phyloP scores from a whole-genome alignment of 64 coral and sea anemone species.

The Trachythela sp. region DNA sequence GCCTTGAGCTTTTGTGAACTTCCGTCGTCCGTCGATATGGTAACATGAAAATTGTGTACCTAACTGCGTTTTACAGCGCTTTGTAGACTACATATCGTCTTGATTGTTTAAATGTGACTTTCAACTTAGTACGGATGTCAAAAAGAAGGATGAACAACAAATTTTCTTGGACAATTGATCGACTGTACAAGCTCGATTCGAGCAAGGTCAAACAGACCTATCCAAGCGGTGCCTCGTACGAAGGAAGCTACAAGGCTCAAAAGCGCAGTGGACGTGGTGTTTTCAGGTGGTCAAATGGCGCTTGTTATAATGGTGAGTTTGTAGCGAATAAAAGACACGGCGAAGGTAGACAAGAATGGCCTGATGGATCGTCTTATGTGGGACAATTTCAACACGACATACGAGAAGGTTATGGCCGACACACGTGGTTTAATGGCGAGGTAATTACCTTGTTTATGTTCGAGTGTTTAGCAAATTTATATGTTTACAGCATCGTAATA shows the following conservation, averaged over 20 bases:
- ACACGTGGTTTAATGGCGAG: conserved; percentile 76
- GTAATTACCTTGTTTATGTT: conserved; percentile 30
- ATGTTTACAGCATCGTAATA: background rate
- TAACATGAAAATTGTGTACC: background rate
- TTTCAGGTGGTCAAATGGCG: conserved; percentile 92
- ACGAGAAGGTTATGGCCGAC: conserved; percentile 72
- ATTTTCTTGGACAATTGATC: background rate
- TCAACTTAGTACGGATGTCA: background rate
- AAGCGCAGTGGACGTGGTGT: conserved; percentile 75
- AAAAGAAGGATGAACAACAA: background rate
- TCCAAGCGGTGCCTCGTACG: background rate
- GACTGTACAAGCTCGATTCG: background rate
- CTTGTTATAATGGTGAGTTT: conserved; percentile 94
- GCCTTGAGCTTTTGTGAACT: background rate
- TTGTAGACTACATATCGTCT: background rate
- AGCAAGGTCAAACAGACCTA: background rate
- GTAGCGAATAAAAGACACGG: conserved; percentile 80
- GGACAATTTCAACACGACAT: conserved; percentile 73
- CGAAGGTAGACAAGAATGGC: conserved; percentile 78
- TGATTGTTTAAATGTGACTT: background rate
- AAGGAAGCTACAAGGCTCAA: background rate
- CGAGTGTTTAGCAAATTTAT: background rate
- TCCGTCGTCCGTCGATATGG: background rate
- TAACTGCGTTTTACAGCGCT: background rate
- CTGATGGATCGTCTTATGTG: conserved; percentile 74